Conservation (phyloP, 2,888 invertebrate species). For the Strigamia transsilvanica region DNA sequence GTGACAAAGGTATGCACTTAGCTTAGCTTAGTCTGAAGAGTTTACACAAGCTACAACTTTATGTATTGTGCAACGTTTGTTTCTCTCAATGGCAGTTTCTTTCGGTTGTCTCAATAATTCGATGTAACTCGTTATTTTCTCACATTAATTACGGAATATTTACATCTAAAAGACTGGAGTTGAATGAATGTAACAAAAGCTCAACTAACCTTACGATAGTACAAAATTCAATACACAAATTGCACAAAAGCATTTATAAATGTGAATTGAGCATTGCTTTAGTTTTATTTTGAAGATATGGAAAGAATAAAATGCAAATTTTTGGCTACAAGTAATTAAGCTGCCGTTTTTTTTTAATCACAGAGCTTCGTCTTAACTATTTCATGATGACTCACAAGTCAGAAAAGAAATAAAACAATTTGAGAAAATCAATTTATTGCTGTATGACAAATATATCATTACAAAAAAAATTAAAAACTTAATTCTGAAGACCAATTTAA, state of each 20-base stretch:
- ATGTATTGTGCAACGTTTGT: neutral
- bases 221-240: conserved; percentile 3
- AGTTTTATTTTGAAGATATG: neutral
- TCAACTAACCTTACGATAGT: neutral
- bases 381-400: neutral
- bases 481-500: conserved; percentile 21
- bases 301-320: neutral
- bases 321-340: conserved; percentile 3
- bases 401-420: neutral
- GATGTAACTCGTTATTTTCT: neutral
- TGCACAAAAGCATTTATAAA: neutral
- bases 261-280: conserved; percentile 30
- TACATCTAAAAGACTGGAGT: neutral
- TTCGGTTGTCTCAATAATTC: conserved; percentile 3
- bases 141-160: neutral
- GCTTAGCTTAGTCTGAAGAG: neutral
- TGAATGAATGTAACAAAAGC: neutral
- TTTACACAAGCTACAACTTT: neutral
- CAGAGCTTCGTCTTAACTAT: neutral
- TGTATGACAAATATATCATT: conserved; percentile 29
- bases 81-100: conserved; percentile 18
- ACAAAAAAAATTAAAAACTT: conserved; percentile 41
- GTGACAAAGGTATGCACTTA: neutral
- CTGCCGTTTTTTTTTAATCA: neutral
- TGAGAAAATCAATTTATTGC: conserved; percentile 42